Evolutionary conservation across 2,888 invertebrate genomes (phyloP), one percentile per base, ranked within the genome.

Genomic region (Ophion costatus): DNA sequence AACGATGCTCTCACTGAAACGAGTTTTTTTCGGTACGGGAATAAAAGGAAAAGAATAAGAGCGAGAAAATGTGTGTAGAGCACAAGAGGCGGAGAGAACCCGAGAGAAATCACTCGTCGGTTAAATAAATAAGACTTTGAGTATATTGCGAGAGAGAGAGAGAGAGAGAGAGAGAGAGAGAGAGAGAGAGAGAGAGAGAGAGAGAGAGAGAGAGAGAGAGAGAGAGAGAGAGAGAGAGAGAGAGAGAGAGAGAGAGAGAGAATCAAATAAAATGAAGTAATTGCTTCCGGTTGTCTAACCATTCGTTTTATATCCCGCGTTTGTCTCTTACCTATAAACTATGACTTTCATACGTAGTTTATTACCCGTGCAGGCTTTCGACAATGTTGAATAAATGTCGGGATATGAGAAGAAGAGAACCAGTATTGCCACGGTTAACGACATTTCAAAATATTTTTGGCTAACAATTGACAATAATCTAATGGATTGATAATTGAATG

Each of bases 41-140:
- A 74, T 59, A 76, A 84, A 76, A 66, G 67, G 83, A 81, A 83
- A 64, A 74, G 71, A 74, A 71, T 59, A 76, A 82, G 80, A 78
- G 77, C 83, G 66, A 80, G 70, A 73, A 80, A 80, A 38, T 66
- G 76, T 63, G 63, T 67, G 11, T 45, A 29, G 66, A 79, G 59
- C 59, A 33, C 33, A 42, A 64, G 57, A n/a, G 33, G n/a, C 64
- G 78, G n/a, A 42, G 45, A 45, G 63, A 73, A 71, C 82, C 57
- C 80, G 69, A 63, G 85, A 76, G 82, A 82, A 85, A 85, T 79
- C 85, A 85, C 80, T 85, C 80, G 82, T 80, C 69, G 38, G 82
- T 82, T 85, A 85, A 85, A 80, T 85, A 82, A 85, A 85, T 85
- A 85, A 82, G 80, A 69, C 82, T 85, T 74, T 82, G 85, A 80